Evolutionary conservation across 2,888 invertebrate genomes (phyloP).

Genomic region (Xestia xanthographa): DNA sequence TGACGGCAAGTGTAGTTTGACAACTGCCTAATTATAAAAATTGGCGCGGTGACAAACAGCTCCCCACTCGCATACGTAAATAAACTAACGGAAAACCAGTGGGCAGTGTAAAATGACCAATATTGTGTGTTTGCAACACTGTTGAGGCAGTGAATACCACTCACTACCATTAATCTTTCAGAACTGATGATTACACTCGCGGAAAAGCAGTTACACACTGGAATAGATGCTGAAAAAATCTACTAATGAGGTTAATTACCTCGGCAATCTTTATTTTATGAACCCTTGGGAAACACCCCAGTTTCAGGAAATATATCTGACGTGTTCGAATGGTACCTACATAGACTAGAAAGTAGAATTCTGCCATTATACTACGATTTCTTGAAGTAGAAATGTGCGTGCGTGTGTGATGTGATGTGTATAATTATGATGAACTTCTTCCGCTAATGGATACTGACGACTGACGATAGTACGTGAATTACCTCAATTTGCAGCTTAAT

Average conservation of each 20-base stretch:
- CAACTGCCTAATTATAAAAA: constrained; percentile 85
- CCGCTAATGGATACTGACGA: constrained; percentile 14
- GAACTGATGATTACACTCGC: constrained; percentile 11
- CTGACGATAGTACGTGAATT: not conserved
- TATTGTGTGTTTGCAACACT: constrained; percentile 57
- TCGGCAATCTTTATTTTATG: constrained; percentile 33
- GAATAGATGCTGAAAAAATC: not conserved
- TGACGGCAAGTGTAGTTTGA: constrained; percentile 77
- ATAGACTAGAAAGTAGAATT: constrained; percentile 36
- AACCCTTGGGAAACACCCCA: constrained; percentile 17
- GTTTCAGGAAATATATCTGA: constrained; percentile 6
- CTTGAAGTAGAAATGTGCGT: constrained; percentile 18
- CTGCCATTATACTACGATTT: constrained; percentile 7
- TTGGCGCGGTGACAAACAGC: constrained; percentile 83
- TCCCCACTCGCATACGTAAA: constrained; percentile 77
- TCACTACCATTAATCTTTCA: constrained; percentile 37
- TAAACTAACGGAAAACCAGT: constrained; percentile 76
- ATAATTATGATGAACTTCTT: constrained; percentile 28
- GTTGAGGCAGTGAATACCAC: constrained; percentile 10
- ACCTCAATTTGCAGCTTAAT: constrained; percentile 11
- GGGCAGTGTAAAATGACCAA: constrained; percentile 73
- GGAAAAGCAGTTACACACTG: constrained; percentile 8
- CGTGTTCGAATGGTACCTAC: constrained; percentile 6
- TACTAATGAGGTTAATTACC: constrained; percentile 45
- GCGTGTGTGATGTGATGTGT: constrained; percentile 5